Base-by-base conservation (phyloP, 2,797 vertebrate genomes). In the Cyclopterus lumpus region DNA sequence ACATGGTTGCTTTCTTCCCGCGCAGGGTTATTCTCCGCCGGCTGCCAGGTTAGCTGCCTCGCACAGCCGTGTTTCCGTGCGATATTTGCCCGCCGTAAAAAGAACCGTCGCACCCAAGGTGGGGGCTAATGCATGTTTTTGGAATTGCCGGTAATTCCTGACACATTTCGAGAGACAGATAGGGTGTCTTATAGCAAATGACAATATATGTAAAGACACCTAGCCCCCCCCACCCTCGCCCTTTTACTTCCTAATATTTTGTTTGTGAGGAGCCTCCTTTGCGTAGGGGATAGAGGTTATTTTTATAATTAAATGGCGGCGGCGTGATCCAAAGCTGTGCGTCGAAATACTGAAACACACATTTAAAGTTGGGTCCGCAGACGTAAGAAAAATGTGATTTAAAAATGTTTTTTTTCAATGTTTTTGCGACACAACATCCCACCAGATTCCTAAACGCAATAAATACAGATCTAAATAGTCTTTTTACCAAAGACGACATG, bases 111-210 rank as follows among this genome's bases (percentile, higher is more conserved):
- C 91, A 93, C 91, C 91, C 92, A 85, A 94, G 94, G 93, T 94
- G 94, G 92, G 93, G 94, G 93, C 94, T 96, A 95, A 95, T 94
- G 92, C 94, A 94, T 93, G 94, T 94, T 94, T 94, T 93, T 94
- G 94, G 95, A 95, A 94, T 89, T 93, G 92, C 88, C 86, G 84
- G 90, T 95, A 95, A 95, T 94, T 95, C 94, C 94, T 93, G 88
- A 93, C 93, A 94, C 93, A 92, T 94, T 95, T 95, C 79, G 83
- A 89, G 93, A 93, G 92, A 91, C 93, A 95, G 94, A 95, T 95
- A 94, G 85, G 90, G 91, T 88, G 91, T 91, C 93, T 94, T 94
- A 92, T 90, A 88, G 91, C 86, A 70, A 88, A 87, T 90, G 91
- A 95, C 93, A 94, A 93, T 93, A 92, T 93, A 91, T 90, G 92